These are phyloP conservation scores for Drosophila quinaria DNA, from an alignment of 2,888 invertebrate species.

Conservation along the genomic window DNA sequence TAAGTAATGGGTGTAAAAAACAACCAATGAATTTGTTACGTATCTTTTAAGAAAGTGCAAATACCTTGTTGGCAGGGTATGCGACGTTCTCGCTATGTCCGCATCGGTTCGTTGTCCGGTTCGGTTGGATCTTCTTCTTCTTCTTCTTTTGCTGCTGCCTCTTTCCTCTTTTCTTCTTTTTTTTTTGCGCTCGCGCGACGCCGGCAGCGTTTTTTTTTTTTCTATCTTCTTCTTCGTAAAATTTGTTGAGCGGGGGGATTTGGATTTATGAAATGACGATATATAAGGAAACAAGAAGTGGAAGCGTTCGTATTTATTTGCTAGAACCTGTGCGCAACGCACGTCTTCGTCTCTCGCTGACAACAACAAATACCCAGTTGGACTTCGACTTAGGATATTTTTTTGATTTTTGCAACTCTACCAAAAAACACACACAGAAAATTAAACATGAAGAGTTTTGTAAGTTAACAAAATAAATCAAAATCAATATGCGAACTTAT, in stretches of 20 bases:
- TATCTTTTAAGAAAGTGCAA: neutral
- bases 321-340: constrained; percentile 81
- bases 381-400: constrained; percentile 43
- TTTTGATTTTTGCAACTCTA: constrained; percentile 26
- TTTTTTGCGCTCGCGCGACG: constrained; percentile 32
- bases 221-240: neutral
- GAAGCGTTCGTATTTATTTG: constrained; percentile 82
- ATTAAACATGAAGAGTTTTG: constrained; percentile 80
- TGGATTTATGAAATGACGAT: constrained; percentile 67
- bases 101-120: constrained; percentile 68
- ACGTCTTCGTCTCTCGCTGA: constrained; percentile 42
- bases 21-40: neutral
- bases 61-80: constrained; percentile 25
- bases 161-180: no score
- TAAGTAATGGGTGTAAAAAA: no score
- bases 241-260: constrained; percentile 17
- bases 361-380: constrained; percentile 32
- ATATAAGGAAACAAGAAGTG: constrained; percentile 84
- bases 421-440: constrained; percentile 24
- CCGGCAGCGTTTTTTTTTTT: constrained; percentile 40
- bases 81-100: constrained; percentile 56
- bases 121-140: constrained; percentile 61
- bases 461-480: constrained; percentile 65
- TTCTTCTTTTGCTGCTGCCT: constrained; percentile 27
- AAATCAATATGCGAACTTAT: constrained; percentile 5